phyloP scores from a whole-genome alignment of 2,888 invertebrate species.

The Clepsis dumicolana region DNA sequence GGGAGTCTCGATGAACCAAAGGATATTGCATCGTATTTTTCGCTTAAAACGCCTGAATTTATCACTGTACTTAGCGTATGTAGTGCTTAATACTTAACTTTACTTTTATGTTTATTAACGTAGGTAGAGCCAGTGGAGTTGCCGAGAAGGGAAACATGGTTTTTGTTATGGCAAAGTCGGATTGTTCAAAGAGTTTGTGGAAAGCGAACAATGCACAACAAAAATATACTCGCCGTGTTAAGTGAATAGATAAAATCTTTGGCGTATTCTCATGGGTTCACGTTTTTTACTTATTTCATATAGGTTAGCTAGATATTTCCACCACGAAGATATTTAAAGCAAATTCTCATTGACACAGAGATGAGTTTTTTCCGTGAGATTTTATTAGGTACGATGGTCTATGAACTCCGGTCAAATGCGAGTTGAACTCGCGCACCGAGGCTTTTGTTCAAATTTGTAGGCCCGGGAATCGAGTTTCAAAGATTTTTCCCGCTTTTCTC shows the following conservation, averaged over 20 bases:
- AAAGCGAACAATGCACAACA: neutral
- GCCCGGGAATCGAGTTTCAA: no score
- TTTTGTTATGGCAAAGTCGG: neutral
- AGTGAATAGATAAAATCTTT: neutral
- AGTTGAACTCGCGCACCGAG: no score
- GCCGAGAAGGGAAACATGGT: neutral
- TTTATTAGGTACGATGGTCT: no score
- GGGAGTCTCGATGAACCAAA: slow-evolving; percentile 52
- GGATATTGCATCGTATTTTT: slow-evolving; percentile 56
- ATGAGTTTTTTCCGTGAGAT: no score
- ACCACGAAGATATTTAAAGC: no score
- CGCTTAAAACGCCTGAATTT: slow-evolving; percentile 29
- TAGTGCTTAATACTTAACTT: neutral
- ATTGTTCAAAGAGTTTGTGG: neutral
- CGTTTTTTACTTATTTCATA: no score
- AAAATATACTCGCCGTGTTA: no score
- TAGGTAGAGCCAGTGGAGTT: neutral
- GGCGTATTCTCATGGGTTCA: neutral
- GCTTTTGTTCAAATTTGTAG: no score
- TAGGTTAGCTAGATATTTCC: no score
- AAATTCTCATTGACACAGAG: no score
- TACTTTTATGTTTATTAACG: neutral
- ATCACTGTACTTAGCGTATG: slow-evolving; percentile 32
- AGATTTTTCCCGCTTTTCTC: no score
- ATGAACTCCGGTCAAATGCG: no score